Evolutionary conservation across 2,888 invertebrate genomes (phyloP), one percentile per base, ranked within the genome.

Genomic region (Pediacus dermestoides): DNA sequence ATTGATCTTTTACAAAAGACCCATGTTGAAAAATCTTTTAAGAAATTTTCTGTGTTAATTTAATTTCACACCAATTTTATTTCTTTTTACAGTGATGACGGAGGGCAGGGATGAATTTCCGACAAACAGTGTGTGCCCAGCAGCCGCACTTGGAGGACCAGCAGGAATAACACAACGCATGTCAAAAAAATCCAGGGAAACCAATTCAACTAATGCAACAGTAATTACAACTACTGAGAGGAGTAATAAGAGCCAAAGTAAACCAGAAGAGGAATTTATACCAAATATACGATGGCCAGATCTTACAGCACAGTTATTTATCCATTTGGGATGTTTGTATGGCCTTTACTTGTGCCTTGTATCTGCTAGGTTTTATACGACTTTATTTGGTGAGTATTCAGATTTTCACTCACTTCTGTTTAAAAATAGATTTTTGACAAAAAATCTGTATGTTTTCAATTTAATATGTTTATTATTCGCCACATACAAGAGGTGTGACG

Each of bases 231-330:
- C 21, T 9, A 34, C 14, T 11, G 39, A 31, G 41, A 37, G 38
- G 23, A 18, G 21, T 25, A 22, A 37, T 35, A 34, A 46, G 35
- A 28, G 31, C 32, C 21, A 3, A 40, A 35, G 10, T 42, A 39
- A 46, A 44, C 44, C 28, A 23, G 31, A 18, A 46, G 52, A 32
- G 48, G 53, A 34, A 38, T 87, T 82, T 54, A 70, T 66, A 42
- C 74, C 87, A 2, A 69, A 70, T 50, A 77, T 85, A 40, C 74
- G 77, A 63, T 88, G 87, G 87, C 82, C 80, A 0, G 87, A 88
- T 63, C 68, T 86, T 1, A 60, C 69, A 9, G 87, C 76, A 11
- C 87, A 87, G 70, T 52, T 81, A 42, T 78, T 78, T 51, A 72
- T 88, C 57, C 88, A 88, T 67, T 63, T 62, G 39, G 85, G 85